phyloP scores from a whole-genome alignment of 2,797 vertebrate species.

The Sebastes minor region DNA sequence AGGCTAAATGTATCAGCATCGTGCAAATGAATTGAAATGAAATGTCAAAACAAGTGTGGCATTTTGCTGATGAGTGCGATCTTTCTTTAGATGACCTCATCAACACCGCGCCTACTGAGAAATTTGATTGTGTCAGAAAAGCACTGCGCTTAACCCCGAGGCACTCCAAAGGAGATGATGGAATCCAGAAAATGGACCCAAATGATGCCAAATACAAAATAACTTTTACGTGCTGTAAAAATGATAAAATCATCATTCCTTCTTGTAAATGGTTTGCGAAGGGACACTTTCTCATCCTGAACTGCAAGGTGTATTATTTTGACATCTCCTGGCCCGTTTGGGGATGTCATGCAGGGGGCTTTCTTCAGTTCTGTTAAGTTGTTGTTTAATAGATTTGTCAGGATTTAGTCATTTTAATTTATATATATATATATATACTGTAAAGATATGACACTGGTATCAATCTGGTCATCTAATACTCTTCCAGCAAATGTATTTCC shows the following conservation, averaged over 20 bases:
- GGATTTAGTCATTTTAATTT: too few species aligned
- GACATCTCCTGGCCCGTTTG: neutral
- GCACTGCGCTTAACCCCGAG: constrained; percentile 10
- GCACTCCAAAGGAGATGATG: neutral
- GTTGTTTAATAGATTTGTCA: too few species aligned
- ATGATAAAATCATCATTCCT: neutral
- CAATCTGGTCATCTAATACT: too few species aligned
- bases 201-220: neutral
- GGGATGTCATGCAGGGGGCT: neutral
- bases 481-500: too few species aligned
- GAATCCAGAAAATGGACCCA: neutral
- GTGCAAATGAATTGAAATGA: constrained; percentile 34
- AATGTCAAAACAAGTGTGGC: constrained; percentile 41
- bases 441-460: too few species aligned
- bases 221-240: neutral
- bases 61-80: constrained; percentile 41
- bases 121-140: constrained; percentile 25
- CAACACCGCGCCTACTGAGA: constrained; percentile 11
- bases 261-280: neutral
- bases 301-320: neutral
- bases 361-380: neutral
- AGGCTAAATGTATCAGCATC: constrained; percentile 21
- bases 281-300: neutral
- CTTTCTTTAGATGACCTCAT: constrained; percentile 51
- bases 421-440: too few species aligned